Conservation (phyloP, 2,888 invertebrate species). For the Salpingus planirostris region DNA sequence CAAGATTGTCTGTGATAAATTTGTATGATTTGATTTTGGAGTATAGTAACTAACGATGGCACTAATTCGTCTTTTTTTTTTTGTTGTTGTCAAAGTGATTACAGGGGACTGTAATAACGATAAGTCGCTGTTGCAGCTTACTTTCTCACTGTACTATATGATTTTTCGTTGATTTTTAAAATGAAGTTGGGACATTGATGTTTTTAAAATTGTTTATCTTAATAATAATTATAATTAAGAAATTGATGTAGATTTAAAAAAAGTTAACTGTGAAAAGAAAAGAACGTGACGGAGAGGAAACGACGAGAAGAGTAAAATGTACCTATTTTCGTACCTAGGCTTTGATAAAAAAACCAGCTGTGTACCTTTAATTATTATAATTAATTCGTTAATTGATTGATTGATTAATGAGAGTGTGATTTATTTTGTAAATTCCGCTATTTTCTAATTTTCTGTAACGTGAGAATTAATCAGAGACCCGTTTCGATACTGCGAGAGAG, state of each 20-base stretch:
- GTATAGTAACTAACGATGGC: background rate
- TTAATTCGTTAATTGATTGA: too few relatives aligned
- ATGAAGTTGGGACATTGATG: slow-evolving; percentile 5
- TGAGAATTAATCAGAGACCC: too few relatives aligned
- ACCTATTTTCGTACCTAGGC: slow-evolving; percentile 1
- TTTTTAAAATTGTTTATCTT: slow-evolving; percentile 14
- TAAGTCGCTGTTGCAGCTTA: too few relatives aligned
- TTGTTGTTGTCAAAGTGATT: too few relatives aligned
- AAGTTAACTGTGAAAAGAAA: background rate
- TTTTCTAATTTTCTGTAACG: too few relatives aligned
- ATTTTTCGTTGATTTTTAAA: slow-evolving; percentile 4
- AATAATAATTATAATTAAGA: slow-evolving; percentile 11
- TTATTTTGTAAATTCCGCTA: too few relatives aligned
- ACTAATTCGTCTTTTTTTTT: slow-evolving; percentile 3
- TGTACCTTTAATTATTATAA: too few relatives aligned
- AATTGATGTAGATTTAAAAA: background rate
- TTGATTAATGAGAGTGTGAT: too few relatives aligned
- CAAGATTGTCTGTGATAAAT: slow-evolving; percentile 35
- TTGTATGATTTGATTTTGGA: slow-evolving; percentile 30
- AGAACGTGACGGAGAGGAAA: too few relatives aligned
- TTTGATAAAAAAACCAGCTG: too few relatives aligned
- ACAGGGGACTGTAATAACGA: too few relatives aligned
- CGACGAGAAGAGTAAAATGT: background rate
- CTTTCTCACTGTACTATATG: slow-evolving; percentile 14
- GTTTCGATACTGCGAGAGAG: too few relatives aligned